These are phyloP conservation scores for Melopsittacus undulatus DNA, from an alignment of 2,797 vertebrate genomes.

Conservation along the genomic window DNA sequence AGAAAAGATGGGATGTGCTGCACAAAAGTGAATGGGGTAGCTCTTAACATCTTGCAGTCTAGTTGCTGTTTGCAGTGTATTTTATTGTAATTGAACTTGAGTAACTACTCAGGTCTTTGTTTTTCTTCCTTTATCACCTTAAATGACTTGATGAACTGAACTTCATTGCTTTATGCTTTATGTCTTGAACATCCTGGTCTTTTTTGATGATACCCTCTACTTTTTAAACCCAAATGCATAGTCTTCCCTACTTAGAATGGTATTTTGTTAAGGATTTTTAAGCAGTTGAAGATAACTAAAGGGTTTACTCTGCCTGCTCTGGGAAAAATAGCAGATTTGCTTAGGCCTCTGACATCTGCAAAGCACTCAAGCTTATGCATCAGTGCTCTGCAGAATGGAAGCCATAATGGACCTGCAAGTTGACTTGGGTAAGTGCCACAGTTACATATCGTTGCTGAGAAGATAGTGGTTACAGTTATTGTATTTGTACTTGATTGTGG, in stretches of 20 bases:
- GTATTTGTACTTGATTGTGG: not conserved
- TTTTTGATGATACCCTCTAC: not conserved
- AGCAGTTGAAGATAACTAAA: not conserved
- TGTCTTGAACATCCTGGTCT: not conserved
- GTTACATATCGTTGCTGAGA: not conserved
- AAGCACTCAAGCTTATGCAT: not conserved
- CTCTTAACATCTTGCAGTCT: not conserved
- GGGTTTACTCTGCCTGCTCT: not conserved
- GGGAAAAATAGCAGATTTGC: not conserved
- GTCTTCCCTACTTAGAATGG: not conserved
- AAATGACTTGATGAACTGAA: not conserved
- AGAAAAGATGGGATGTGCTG: not conserved
- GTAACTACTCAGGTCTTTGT: not conserved
- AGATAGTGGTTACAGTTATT: not conserved
- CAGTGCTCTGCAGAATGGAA: not conserved
- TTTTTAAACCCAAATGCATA: not conserved
- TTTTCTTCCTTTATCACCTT: not conserved
- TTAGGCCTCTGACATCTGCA: not conserved
- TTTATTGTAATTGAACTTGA: not conserved
- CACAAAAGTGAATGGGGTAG: not conserved
- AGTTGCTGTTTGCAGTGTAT: not conserved
- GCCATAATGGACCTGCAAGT: not conserved
- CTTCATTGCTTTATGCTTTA: not conserved
- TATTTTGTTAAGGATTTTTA: not conserved
- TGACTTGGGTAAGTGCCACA: not conserved